A percentile compares a stretch with the other conserved stretches of the same genome.
These are phyloP conservation scores for Cephus runcator DNA, from an alignment of 2,888 invertebrate species.

Conservation along the genomic window DNA sequence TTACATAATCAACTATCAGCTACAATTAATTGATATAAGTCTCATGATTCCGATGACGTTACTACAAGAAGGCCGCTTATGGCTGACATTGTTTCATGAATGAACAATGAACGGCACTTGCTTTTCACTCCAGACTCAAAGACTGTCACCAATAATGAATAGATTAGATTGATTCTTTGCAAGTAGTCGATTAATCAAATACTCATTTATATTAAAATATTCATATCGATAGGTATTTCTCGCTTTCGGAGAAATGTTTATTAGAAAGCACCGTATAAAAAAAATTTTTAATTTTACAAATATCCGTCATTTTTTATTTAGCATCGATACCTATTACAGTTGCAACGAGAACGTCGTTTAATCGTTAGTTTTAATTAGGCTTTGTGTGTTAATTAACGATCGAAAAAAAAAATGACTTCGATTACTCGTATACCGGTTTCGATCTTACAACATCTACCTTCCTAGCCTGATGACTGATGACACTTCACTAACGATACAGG, in stretches of 20 bases:
- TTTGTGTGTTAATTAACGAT: background rate
- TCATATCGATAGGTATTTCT: background rate
- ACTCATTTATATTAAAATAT: background rate
- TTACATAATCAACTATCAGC: background rate
- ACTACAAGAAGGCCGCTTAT: background rate
- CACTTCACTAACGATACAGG: background rate
- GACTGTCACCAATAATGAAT: background rate
- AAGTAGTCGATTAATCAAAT: background rate
- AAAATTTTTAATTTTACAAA: background rate
- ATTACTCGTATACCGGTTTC: background rate
- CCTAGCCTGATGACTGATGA: background rate
- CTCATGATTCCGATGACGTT: background rate
- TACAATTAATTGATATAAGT: background rate
- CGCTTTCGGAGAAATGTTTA: background rate
- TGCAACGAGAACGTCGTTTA: background rate
- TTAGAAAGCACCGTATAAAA: background rate
- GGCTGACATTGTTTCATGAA: background rate
- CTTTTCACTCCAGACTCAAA: background rate
- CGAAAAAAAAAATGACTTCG: background rate
- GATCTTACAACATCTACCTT: background rate
- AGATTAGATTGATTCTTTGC: background rate
- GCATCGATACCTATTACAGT: background rate
- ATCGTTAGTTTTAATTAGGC: background rate
- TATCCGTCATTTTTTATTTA: background rate
- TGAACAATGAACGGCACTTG: background rate